Conservation (phyloP, 2,113 vertebrate species). For the Anoplopoma fimbria region DNA sequence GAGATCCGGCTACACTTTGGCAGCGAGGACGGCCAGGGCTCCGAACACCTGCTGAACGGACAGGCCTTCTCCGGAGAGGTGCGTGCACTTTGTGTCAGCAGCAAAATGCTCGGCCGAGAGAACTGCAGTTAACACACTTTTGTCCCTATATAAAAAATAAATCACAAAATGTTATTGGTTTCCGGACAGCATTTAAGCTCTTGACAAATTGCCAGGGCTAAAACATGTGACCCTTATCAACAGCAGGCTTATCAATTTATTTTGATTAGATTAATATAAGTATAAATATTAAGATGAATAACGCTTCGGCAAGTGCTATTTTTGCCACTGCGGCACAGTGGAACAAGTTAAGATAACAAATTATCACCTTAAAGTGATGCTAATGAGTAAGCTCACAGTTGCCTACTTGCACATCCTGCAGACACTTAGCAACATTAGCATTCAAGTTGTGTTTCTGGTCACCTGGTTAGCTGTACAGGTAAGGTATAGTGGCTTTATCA, state of each 20-base stretch:
- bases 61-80: slow-evolving; percentile 99
- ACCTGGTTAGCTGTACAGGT: neutral
- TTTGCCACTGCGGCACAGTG: neutral
- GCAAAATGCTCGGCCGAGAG: neutral
- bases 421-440: neutral
- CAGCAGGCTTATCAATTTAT: neutral
- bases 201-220: neutral
- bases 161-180: too few species aligned
- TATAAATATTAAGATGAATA: neutral
- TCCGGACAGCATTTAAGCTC: too few species aligned
- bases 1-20: slow-evolving; percentile 98
- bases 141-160: neutral
- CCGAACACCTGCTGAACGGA: slow-evolving; percentile 97
- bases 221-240: neutral
- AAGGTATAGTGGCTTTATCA: neutral
- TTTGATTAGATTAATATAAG: neutral
- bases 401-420: neutral
- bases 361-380: neutral
- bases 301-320: neutral
- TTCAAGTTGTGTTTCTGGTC: neutral
- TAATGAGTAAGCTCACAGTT: neutral
- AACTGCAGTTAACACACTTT: neutral
- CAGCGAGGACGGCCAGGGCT: slow-evolving; percentile 96
- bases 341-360: neutral
- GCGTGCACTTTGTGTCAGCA: neutral